phyloP scores from a whole-genome alignment of 2,888 invertebrate species.

The Tetramorium bicarinatum region DNA sequence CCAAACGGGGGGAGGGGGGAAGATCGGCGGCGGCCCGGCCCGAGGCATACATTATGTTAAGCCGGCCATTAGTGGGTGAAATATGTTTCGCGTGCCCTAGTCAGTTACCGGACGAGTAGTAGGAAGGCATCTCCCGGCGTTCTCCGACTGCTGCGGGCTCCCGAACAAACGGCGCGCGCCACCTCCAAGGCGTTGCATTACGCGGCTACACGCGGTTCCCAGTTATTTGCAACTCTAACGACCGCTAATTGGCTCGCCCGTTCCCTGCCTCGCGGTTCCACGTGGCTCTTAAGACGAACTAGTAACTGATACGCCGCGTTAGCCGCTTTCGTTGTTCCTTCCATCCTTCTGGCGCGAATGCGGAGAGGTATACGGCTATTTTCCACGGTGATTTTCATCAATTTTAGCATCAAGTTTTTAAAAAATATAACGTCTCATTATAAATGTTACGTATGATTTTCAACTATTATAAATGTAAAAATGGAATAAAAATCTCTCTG shows the following conservation, averaged over 20 bases:
- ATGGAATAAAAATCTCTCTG: not conserved
- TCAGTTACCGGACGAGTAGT: conserved; percentile 77
- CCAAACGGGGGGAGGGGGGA: conserved; percentile 37
- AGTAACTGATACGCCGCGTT: conserved; percentile 41
- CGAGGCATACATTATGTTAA: conserved; percentile 83
- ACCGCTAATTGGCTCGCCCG: conserved; percentile 79
- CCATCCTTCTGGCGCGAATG: not conserved
- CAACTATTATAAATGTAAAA: not conserved
- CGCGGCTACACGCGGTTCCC: conserved; percentile 70
- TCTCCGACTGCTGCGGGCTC: conserved; percentile 59
- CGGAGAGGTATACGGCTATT: not conserved
- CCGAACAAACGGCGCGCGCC: conserved; percentile 66
- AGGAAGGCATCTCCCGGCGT: conserved; percentile 64
- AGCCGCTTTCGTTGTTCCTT: not conserved
- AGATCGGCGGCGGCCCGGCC: conserved; percentile 71
- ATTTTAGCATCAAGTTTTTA: not conserved
- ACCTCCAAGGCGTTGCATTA: conserved; percentile 75
- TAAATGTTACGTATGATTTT: not conserved
- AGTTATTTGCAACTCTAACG: conserved; percentile 82
- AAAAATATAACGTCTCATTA: not conserved
- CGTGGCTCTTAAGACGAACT: conserved; percentile 40
- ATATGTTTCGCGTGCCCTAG: conserved; percentile 83
- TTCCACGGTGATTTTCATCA: conserved; percentile 16
- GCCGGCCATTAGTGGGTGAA: conserved; percentile 83
- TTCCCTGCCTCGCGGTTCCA: conserved; percentile 47